Percentiles rank a stretch among this genome's conserved stretches.
These are phyloP conservation scores for Eulithis testata DNA, from an alignment of 2,888 invertebrate genomes.

Conservation along the genomic window DNA sequence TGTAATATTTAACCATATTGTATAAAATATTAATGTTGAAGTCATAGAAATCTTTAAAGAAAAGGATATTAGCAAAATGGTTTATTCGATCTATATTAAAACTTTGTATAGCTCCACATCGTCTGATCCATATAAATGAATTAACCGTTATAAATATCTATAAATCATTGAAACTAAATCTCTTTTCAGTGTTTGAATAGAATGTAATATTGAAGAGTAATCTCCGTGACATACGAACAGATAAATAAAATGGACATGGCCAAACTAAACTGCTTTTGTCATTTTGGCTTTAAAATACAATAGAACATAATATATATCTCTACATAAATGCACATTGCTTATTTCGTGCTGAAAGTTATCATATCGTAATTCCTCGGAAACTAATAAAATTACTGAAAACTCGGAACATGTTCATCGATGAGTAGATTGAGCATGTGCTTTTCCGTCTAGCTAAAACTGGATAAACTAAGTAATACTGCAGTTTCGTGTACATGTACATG, in stretches of 20 bases:
- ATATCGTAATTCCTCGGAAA: too few relatives aligned
- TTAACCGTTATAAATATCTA: not conserved
- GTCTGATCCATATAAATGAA: too few relatives aligned
- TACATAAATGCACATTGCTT: not conserved
- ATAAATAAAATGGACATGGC: not conserved
- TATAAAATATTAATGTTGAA: too few relatives aligned
- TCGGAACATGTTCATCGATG: slow-evolving; percentile 20
- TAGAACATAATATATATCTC: not conserved
- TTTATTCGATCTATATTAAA: too few relatives aligned
- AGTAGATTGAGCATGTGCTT: slow-evolving; percentile 13
- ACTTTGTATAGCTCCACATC: too few relatives aligned
- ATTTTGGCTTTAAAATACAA: not conserved
- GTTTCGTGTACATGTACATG: slow-evolving; percentile 4
- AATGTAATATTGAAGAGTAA: not conserved
- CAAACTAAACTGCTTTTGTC: not conserved
- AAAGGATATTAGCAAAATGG: too few relatives aligned
- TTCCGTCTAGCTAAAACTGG: not conserved
- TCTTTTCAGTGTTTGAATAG: not conserved
- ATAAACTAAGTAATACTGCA: slow-evolving; percentile 4
- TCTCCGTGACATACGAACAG: not conserved
- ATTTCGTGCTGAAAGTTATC: slow-evolving; percentile 6
- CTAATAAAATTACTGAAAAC: too few relatives aligned
- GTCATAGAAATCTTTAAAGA: too few relatives aligned
- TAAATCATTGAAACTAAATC: not conserved
- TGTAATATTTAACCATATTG: too few relatives aligned